These are phyloP conservation scores for Smutsia temminckii DNA, from an alignment of 2,797 vertebrate genomes.

Conservation along the genomic window DNA sequence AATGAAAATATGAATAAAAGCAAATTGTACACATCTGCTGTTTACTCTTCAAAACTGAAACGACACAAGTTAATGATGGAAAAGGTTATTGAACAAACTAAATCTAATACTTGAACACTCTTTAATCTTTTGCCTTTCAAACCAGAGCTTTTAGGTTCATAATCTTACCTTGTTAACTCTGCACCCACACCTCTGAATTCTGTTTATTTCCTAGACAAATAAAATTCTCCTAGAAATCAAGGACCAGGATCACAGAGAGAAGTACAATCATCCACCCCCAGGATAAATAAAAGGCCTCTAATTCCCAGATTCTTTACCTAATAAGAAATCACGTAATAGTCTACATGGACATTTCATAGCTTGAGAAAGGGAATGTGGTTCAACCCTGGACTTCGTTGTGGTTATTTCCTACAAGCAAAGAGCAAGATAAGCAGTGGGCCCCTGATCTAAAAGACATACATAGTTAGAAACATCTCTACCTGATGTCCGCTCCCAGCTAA, in stretches of 20 bases:
- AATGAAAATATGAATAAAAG: background rate
- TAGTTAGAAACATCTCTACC: background rate
- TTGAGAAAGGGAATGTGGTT: slow-evolving; percentile 67
- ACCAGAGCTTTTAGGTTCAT: background rate
- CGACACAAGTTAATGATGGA: background rate
- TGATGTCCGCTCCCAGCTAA: background rate
- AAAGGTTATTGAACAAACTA: background rate
- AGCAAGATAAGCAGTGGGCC: background rate
- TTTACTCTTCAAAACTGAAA: background rate
- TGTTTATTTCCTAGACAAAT: background rate
- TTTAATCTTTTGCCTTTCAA: background rate
- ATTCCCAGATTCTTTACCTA: slow-evolving; percentile 30
- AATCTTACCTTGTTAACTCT: background rate
- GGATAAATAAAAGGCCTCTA: background rate
- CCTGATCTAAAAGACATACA: background rate
- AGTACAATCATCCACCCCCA: slow-evolving; percentile 36
- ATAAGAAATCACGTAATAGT: slow-evolving; percentile 24
- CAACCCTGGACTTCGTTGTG: slow-evolving; percentile 36
- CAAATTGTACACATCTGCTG: background rate
- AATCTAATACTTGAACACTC: background rate
- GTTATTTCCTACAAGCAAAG: background rate
- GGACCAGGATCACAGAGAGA: background rate
- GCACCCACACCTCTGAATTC: background rate
- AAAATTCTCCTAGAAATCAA: slow-evolving; percentile 13
- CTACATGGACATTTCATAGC: slow-evolving; percentile 20